Base-by-base conservation (phyloP, 2,113 vertebrate species). In the Vidua chalybeata region DNA sequence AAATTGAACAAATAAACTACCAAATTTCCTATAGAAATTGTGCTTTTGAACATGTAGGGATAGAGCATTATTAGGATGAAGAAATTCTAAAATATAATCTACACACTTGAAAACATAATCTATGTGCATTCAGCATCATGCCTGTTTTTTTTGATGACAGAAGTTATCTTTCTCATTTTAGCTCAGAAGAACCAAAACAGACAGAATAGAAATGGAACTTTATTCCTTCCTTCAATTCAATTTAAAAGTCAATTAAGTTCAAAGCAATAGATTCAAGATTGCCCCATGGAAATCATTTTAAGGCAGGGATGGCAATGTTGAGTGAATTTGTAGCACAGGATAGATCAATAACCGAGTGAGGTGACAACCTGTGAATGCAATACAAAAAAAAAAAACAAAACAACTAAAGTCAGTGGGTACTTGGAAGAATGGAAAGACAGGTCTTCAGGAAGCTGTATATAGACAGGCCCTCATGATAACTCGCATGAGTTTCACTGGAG, bases 231-330 rank as follows among this genome's bases (percentile, higher is more conserved):
- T 88, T 92, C 81, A 82, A 63, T 87, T 84, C 41, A 94, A 76
- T 96, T 89, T 94, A 93, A 89, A 94, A 95, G 74, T 82, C 62
- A 14, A 85, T 95, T 93, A 89, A 91, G 84, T 94, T 89, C 58
- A 91, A 91, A 94, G 71, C 62, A 87, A 91, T 52, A 52, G 54
- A 85, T 87, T 90, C 39, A 23, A 76, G 90, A 95, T 91, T 89
- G 62, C 87, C 30, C 74, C 15, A 64, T 37, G 73, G 94, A 89
- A 91, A 93, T 87, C 1, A 6, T 84, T 95, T 87, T 66, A 56
- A 82, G 74, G 30, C 62, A 91, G 35, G 14, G n/a, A 79, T 87
- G 15, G 41, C 41, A 89, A 45, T 12, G 5, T 49, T 87, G 87
- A 93, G 46, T 63, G 84, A 89, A 94, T 94, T 84, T 8, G 2